Evolutionary conservation across 1,140 invertebrate species (phyloP), one percentile per base, ranked within the genome.

Genomic region (Nylanderia fulva): DNA sequence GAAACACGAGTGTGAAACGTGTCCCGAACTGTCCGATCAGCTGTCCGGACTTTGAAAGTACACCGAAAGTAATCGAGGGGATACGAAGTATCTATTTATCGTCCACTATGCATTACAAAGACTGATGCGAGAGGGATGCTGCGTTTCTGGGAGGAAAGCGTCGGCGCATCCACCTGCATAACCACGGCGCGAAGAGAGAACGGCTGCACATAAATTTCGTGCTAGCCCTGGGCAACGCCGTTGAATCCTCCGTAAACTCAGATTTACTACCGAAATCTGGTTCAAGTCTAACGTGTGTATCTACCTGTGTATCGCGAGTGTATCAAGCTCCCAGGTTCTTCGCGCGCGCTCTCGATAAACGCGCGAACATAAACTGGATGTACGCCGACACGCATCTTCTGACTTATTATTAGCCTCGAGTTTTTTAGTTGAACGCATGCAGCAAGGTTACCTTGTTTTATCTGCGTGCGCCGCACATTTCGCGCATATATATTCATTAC

Each of bases 181-280:
- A 86, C 89, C 74, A 39, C 58, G 52, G 52, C 58, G 52, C 24
- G 48, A 48, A 48, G 77, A 60, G 45, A 77, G 63, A 88, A 86
- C 60, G 72, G 63, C 60, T 85, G 71, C 63, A 76, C 90, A 90
- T 91, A 91, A 91, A 91, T 91, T 91, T 85, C n/a, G 15, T 27
- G 86, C 83, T 76, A 88, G 83, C 74, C 80, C 66, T 63, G 69
- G 83, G 64, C 77, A 48, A 48, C 45, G 21, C 58, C 80, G 75
- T 84, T 76, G 88, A 88, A 91, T 91, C 84, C 72, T 85, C 58
- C 80, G 88, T 85, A 91, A 91, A 91, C 85, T 91, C 84, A 83
- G 88, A 91, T 91, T 91, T 91, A 91, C 85, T 63, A 88, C 64
- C 80, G 64, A 91, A 91, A 90, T 90, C 89, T 90, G 74, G 82